phyloP scores from a whole-genome alignment of 2,888 invertebrate species.

The Epirrita christyi region DNA sequence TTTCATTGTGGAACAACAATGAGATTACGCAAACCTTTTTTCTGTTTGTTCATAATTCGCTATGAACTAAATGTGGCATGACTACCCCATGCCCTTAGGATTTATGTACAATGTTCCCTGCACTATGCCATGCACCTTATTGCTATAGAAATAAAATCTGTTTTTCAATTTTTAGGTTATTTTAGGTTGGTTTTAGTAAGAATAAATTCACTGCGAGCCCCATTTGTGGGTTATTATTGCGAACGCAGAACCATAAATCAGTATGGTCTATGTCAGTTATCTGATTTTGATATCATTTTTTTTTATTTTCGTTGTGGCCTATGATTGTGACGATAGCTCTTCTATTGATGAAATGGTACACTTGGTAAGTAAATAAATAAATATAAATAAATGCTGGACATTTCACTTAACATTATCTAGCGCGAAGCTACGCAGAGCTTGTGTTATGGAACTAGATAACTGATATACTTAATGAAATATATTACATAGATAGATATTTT shows the following conservation, averaged over 20 bases:
- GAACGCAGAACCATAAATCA: slow-evolving; percentile 31
- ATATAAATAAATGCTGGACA: neutral
- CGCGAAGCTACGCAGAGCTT: too few relatives aligned
- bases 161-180: slow-evolving; percentile 5
- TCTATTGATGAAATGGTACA: slow-evolving; percentile 16
- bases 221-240: slow-evolving; percentile 32
- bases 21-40: slow-evolving; percentile 24
- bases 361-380: slow-evolving; percentile 7
- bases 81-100: slow-evolving; percentile 19
- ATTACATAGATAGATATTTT: too few relatives aligned
- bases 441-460: too few relatives aligned
- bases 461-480: too few relatives aligned
- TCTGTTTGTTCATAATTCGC: slow-evolving; percentile 35
- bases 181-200: slow-evolving; percentile 8
- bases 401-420: too few relatives aligned
- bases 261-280: slow-evolving; percentile 34
- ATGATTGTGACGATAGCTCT: slow-evolving; percentile 25
- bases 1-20: slow-evolving; percentile 32
- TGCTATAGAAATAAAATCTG: neutral
- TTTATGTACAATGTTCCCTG: slow-evolving; percentile 11
- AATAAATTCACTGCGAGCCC: slow-evolving; percentile 30
- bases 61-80: slow-evolving; percentile 33
- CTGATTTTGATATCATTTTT: slow-evolving; percentile 24
- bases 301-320: slow-evolving; percentile 15
- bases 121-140: slow-evolving; percentile 9